These are phyloP conservation scores for Smutsia temminckii DNA, from an alignment of 2,797 vertebrate genomes.

Conservation along the genomic window DNA sequence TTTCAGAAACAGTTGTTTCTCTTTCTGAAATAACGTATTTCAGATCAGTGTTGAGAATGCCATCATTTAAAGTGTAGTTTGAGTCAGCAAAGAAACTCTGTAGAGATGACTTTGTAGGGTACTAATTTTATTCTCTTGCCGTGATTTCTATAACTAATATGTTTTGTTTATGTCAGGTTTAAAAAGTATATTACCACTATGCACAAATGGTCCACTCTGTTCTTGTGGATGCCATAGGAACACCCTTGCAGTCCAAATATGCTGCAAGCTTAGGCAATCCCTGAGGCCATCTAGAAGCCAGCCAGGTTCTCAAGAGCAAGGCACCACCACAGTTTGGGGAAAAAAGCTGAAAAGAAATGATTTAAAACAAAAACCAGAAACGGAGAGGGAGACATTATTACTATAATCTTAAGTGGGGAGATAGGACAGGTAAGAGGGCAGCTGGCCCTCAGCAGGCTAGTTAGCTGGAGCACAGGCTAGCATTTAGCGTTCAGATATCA, in stretches of 20 bases:
- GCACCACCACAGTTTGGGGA: neutral
- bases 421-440: neutral
- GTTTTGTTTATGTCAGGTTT: conserved; percentile 41
- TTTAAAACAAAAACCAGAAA: neutral
- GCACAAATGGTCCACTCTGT: conserved; percentile 10
- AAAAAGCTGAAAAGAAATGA: neutral
- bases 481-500: neutral
- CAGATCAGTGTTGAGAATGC: conserved; percentile 48
- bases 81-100: conserved; percentile 45
- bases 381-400: neutral
- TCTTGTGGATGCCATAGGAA: neutral
- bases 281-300: neutral
- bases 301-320: neutral
- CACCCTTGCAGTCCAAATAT: neutral
- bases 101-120: neutral
- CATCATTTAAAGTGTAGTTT: neutral
- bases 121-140: neutral
- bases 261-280: neutral
- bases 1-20: conserved; percentile 61
- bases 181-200: neutral
- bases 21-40: conserved; percentile 58
- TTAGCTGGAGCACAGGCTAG: neutral
- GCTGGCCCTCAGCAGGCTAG: neutral
- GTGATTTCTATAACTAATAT: neutral
- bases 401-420: neutral